phyloP scores from a whole-genome alignment of 2,888 invertebrate species.

The Aporophyla lueneburgensis region DNA sequence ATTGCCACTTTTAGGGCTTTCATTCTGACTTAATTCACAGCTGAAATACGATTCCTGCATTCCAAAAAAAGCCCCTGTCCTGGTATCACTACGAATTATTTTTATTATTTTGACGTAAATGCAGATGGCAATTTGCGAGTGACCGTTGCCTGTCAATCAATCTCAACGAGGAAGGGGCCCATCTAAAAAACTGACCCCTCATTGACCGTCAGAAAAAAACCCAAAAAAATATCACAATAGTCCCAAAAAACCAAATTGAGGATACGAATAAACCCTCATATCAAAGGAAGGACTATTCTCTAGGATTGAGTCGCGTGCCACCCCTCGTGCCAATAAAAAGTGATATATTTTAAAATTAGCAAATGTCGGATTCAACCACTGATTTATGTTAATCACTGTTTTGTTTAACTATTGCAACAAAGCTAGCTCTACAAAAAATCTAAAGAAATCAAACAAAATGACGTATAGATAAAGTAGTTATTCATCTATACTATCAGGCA shows the following conservation, averaged over 20 bases:
- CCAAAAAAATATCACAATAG: constrained; percentile 77
- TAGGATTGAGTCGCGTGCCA: constrained; percentile 79
- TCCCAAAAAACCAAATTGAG: constrained; percentile 80
- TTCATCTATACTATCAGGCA: not conserved
- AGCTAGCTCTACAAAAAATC: not conserved
- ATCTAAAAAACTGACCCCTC: constrained; percentile 89
- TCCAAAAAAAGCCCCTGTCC: constrained; percentile 24
- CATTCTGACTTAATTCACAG: not conserved
- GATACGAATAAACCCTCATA: constrained; percentile 81
- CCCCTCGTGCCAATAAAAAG: constrained; percentile 74
- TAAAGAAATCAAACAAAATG: not conserved
- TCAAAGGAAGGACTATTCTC: constrained; percentile 81
- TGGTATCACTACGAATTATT: constrained; percentile 46
- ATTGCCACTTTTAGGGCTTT: not conserved
- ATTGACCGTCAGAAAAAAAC: constrained; percentile 86
- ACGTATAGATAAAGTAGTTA: not conserved
- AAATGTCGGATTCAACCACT: constrained; percentile 55
- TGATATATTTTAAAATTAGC: constrained; percentile 72
- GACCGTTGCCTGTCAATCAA: constrained; percentile 90
- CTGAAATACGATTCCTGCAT: constrained; percentile 16
- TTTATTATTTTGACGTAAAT: constrained; percentile 72
- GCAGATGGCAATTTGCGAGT: constrained; percentile 83
- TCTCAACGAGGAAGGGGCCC: constrained; percentile 77
- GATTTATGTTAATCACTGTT: constrained; percentile 55
- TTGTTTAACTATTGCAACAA: not conserved